Base-by-base conservation (phyloP, 2,797 vertebrate species). In the Mus caroli region DNA sequence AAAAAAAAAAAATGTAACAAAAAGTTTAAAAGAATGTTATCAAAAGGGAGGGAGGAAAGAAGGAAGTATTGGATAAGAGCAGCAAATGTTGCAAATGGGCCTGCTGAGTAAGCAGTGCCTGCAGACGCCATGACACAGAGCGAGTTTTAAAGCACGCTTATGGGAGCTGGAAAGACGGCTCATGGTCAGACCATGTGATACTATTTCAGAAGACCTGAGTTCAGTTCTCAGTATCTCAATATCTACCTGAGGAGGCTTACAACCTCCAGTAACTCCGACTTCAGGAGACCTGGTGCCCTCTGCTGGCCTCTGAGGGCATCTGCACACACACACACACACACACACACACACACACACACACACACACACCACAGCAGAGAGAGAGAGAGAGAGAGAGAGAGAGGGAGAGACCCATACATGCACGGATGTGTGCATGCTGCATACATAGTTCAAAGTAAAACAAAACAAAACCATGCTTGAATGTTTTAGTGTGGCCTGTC, bases 301-400 rank as follows among this genome's bases (percentile, higher is more conserved):
- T 67, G 67, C 60, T 85, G 83, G 37, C 83, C 28, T 85, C 60
- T 50, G 15, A 22, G 43, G 19, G 40, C 82, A 64, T 43, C 37
- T 64, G 28, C 17, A 6, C 9, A 3, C 14, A 6, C n/a, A 4
- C 1, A 9, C n/a, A 15, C 34, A 58, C 54, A 58, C 54, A 80
- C 54, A 37, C 34, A 80, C 78, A 56, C 20, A 56, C 78, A 80
- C 52, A 80, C 78, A 80, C 52, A 80, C 52, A 40, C 79, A 82
- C 22, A 80, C 28, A 24, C 19, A 80, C 14, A 77, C 3, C n/a
- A n/a, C 43, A 43, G 43, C 43, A 43, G 43, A 50, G 46, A 46
- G 46, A 46, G 46, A 46, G 46, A 46, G 46, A 46, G 46, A 46
- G 46, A 54, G 52, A 54, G 52, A 52, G 52, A 52, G 11, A 54